Evolutionary conservation across 2,113 vertebrate genomes (phyloP).

Genomic region (Esox niger): DNA sequence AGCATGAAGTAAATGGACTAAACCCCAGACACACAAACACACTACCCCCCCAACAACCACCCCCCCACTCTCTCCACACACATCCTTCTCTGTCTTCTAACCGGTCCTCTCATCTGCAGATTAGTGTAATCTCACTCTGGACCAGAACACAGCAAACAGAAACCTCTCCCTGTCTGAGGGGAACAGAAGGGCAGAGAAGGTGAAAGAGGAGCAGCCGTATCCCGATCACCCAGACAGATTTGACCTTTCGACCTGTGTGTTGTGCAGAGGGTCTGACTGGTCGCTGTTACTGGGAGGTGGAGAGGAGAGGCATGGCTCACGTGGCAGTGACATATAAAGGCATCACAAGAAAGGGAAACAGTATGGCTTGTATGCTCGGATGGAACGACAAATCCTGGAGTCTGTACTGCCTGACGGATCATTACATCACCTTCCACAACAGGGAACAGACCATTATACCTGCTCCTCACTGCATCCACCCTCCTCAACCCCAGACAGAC

Average conservation of each 20-base stretch:
- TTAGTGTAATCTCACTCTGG: neutral
- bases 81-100: neutral
- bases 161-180: neutral
- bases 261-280: slow-evolving; percentile 1
- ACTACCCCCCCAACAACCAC: no score
- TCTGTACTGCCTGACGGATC: neutral
- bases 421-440: no score
- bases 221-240: neutral
- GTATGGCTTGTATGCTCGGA: neutral
- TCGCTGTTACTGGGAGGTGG: neutral
- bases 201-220: neutral
- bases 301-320: neutral
- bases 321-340: neutral
- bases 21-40: no score
- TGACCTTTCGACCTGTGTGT: neutral
- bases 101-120: neutral
- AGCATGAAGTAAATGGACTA: no score
- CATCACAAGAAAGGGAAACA: neutral
- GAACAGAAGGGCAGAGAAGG: neutral
- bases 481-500: no score
- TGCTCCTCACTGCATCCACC: neutral
- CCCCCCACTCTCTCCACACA: no score
- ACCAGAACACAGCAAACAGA: neutral
- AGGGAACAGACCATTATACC: neutral
- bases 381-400: neutral